Percentiles rank a stretch among this genome's conserved stretches.
These are phyloP conservation scores for Protobothrops flavoviridis DNA, from an alignment of 2,113 vertebrate genomes.

Conservation along the genomic window DNA sequence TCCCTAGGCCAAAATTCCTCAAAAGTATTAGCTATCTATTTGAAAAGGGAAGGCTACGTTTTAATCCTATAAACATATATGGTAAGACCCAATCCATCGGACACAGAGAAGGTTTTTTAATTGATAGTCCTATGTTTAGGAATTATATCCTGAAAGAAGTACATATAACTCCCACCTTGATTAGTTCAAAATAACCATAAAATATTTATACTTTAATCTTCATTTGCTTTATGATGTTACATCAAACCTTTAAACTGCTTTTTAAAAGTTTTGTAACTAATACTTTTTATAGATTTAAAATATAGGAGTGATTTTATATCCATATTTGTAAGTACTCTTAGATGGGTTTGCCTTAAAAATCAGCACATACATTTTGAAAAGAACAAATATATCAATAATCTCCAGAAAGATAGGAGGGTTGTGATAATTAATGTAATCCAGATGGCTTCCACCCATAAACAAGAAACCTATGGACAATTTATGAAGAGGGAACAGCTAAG, in stretches of 20 bases:
- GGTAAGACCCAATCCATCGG: neutral
- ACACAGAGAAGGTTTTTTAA: neutral
- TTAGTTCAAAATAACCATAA: neutral
- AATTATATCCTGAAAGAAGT: neutral
- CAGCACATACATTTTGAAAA: constrained; percentile 1
- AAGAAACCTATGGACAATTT: neutral
- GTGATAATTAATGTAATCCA: neutral
- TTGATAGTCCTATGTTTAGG: neutral
- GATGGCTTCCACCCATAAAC: constrained; percentile 7
- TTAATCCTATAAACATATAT: neutral
- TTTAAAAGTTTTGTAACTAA: neutral
- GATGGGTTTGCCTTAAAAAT: neutral
- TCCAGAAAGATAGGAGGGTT: neutral
- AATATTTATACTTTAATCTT: neutral
- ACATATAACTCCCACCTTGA: neutral
- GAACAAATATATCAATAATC: neutral
- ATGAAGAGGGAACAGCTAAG: neutral
- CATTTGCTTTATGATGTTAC: neutral
- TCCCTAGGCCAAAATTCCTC: neutral
- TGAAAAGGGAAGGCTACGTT: neutral
- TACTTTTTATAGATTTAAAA: neutral
- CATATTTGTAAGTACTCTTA: neutral
- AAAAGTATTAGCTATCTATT: neutral
- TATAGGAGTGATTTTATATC: neutral
- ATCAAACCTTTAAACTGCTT: neutral